Evolutionary conservation across 2,797 vertebrate species (phyloP).

Genomic region (Pseudomugil tenellus): DNA sequence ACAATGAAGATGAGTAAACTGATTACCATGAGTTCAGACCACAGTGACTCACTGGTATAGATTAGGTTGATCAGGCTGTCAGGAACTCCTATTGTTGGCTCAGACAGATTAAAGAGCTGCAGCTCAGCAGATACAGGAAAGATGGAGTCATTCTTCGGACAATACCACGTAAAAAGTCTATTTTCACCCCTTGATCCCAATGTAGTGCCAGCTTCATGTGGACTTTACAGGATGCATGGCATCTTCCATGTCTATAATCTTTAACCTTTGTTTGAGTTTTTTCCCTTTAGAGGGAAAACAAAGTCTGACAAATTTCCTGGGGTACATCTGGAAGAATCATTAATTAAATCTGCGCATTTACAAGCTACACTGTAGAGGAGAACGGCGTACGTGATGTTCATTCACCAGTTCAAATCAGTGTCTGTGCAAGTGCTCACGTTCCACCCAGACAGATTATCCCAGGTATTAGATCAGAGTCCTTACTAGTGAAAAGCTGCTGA

Average conservation of each 20-base stretch:
- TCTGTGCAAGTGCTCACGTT: constrained; percentile 46
- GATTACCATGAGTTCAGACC: constrained; percentile 50
- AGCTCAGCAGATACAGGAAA: constrained; percentile 35
- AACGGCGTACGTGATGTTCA: constrained; percentile 19
- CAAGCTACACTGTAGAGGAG: background rate
- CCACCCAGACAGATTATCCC: constrained; percentile 64
- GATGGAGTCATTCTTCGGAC: constrained; percentile 1
- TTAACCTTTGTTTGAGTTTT: background rate
- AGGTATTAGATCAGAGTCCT: constrained; percentile 45
- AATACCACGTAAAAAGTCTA: background rate
- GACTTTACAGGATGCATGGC: no score
- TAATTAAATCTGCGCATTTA: background rate
- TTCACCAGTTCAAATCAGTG: constrained; percentile 30
- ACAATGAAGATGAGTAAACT: constrained; percentile 23
- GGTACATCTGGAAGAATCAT: background rate
- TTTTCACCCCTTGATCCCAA: constrained; percentile 4
- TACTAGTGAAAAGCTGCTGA: constrained; percentile 22
- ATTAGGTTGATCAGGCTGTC: constrained; percentile 46
- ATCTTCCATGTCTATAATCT: background rate
- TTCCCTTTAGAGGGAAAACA: background rate
- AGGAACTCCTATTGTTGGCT: constrained; percentile 63
- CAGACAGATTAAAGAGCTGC: constrained; percentile 71
- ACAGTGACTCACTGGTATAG: constrained; percentile 49
- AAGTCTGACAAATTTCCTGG: background rate
- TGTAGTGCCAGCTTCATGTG: background rate